Evolutionary conservation across 2,888 invertebrate genomes (phyloP), one percentile per base, ranked within the genome.

Genomic region (Lasioglossum vierecki): DNA sequence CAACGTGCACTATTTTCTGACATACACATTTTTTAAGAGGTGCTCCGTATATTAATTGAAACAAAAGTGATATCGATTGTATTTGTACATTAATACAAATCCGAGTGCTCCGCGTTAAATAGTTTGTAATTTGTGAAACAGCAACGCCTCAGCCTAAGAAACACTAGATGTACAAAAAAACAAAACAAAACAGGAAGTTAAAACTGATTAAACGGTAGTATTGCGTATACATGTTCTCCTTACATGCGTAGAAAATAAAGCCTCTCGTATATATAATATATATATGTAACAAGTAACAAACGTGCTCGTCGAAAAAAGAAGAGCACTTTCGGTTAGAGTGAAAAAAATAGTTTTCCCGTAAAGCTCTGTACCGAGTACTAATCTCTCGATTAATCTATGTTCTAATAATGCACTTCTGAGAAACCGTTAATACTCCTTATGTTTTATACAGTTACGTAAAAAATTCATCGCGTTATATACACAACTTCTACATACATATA

Each of bases 181-280:
- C n/a, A n/a, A n/a, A 57, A 57, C 78, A 83, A 71, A 30, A 66
- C 15, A 63, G 9, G 22, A 68, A 74, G 46, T 76, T 80, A 78
- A 79, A 76, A 57, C 41, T 63, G 75, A 79, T 80, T 73, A 82
- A 71, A 84, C 30, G 49, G 68, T 80, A 80, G 60, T 72, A 80
- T 66, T 84, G 79, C 88, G 83, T 80, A 88, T 83, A 79, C 57
- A 70, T 82, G 78, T 87, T 88, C 84, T 77, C 70, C 74, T 85
- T 79, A 85, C 82, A 84, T 68, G 63, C 60, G 66, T 82, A 82
- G 73, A 88, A 87, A 83, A 88, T 85, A 91, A 87, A 89, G 82
- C 72, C 73, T 79, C 57, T 84, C 76, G 66, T 79, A 82, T 44
- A 41, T 41, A 41, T 41, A 41, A 41, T 41, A 44, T 44, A 44